phyloP scores from a whole-genome alignment of 2,113 vertebrate genomes.

The Apistogramma diplotaenia region DNA sequence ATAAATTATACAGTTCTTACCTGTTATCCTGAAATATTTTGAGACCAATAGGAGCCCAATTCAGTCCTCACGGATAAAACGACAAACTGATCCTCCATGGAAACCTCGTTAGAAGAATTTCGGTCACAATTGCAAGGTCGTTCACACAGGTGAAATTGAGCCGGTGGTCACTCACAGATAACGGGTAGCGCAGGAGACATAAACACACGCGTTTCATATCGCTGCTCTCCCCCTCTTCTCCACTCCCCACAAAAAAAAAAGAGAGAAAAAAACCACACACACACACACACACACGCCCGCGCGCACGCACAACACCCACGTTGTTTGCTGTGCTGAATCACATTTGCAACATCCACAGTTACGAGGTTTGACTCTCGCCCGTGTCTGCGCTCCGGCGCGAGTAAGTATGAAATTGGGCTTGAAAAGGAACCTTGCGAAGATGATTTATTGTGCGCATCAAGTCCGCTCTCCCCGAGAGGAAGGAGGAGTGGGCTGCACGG shows the following conservation, averaged over 20 bases:
- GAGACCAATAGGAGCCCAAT: slow-evolving; percentile 46
- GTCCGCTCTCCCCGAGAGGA: slow-evolving; percentile 43
- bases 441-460: slow-evolving; percentile 68
- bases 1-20: slow-evolving; percentile 43
- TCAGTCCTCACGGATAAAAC: slow-evolving; percentile 49
- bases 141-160: slow-evolving; percentile 66
- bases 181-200: slow-evolving; percentile 41
- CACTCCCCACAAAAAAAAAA: slow-evolving; percentile 47
- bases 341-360: slow-evolving; percentile 53
- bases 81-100: slow-evolving; percentile 62
- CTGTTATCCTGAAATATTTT: slow-evolving; percentile 69
- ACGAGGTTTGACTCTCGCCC: slow-evolving; percentile 31
- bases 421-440: slow-evolving; percentile 30
- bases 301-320: slow-evolving; percentile 68
- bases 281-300: not conserved
- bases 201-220: slow-evolving; percentile 63
- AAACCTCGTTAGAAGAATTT: slow-evolving; percentile 49
- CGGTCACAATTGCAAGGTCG: slow-evolving; percentile 63
- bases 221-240: slow-evolving; percentile 44
- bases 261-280: not conserved
- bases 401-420: slow-evolving; percentile 21
- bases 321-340: slow-evolving; percentile 64
- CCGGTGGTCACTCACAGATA: slow-evolving; percentile 48
- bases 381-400: slow-evolving; percentile 36
- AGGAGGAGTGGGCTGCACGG: slow-evolving; percentile 40